phyloP scores from a whole-genome alignment of 2,888 invertebrate species.

The Mesorhabditis belari region DNA sequence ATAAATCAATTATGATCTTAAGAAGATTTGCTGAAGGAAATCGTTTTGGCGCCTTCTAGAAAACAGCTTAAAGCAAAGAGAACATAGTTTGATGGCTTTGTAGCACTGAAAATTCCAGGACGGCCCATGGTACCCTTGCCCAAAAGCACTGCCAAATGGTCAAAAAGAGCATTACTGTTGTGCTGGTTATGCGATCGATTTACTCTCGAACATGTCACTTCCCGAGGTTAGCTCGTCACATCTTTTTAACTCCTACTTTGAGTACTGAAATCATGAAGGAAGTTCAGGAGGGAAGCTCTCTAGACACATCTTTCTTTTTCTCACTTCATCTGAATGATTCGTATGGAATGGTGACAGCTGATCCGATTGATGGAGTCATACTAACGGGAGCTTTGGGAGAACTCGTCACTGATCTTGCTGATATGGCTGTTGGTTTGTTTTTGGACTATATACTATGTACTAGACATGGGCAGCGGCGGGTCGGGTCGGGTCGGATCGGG shows the following conservation, averaged over 20 bases:
- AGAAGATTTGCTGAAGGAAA: too few species aligned
- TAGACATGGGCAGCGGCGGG: too few species aligned
- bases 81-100: too few species aligned
- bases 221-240: conserved; percentile 17
- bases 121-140: conserved; percentile 46
- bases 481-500: too few species aligned
- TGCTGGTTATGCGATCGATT: conserved; percentile 45
- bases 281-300: conserved; percentile 20
- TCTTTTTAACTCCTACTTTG: background rate
- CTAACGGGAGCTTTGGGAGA: conserved; percentile 39
- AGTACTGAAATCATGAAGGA: too few species aligned
- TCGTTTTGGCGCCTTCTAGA: too few species aligned
- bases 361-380: background rate
- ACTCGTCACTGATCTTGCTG: conserved; percentile 42
- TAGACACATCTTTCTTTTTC: conserved; percentile 41
- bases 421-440: conserved; percentile 42
- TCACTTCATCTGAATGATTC: conserved; percentile 42
- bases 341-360: conserved; percentile 28
- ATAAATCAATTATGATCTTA: too few species aligned
- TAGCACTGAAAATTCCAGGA: conserved; percentile 30
- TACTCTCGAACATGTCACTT: conserved; percentile 35
- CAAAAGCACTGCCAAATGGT: conserved; percentile 12
- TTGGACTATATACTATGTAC: too few species aligned
- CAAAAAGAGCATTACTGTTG: conserved; percentile 37
- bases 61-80: too few species aligned